Percentiles rank a stretch among this genome's conserved stretches.
Evolutionary conservation across 2,888 invertebrate species (phyloP).

Genomic region (Acleris literana): DNA sequence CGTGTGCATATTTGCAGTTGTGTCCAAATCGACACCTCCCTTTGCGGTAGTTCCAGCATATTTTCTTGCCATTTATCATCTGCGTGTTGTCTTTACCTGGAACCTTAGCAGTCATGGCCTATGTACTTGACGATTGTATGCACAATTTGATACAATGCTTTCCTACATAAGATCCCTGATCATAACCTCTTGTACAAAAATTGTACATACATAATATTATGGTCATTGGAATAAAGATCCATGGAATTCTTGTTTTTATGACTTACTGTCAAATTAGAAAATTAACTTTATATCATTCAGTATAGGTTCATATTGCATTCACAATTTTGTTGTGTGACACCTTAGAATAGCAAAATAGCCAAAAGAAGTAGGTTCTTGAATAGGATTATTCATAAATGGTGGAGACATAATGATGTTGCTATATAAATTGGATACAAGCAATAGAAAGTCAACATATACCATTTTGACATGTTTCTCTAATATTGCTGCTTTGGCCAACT

Average conservation of each 20-base stretch:
- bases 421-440: constrained; percentile 33
- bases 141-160: constrained; percentile 58
- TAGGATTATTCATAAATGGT: too few species aligned
- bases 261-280: background rate
- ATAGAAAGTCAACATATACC: constrained; percentile 86
- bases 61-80: constrained; percentile 93
- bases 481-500: constrained; percentile 92
- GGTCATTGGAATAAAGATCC: too few species aligned
- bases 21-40: constrained; percentile 95
- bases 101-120: constrained; percentile 83
- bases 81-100: constrained; percentile 87
- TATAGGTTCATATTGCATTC: background rate
- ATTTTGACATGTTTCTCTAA: constrained; percentile 96
- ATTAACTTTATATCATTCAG: background rate
- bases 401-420: background rate
- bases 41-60: constrained; percentile 96
- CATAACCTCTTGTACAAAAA: background rate
- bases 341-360: background rate
- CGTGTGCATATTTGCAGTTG: constrained; percentile 96
- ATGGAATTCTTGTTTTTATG: too few species aligned
- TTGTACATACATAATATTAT: too few species aligned
- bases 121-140: constrained; percentile 83
- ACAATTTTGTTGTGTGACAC: background rate
- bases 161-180: constrained; percentile 18
- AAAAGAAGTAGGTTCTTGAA: background rate